phyloP scores from a whole-genome alignment of 2,113 vertebrate genomes.

The Neodontobutis hainanensis region DNA sequence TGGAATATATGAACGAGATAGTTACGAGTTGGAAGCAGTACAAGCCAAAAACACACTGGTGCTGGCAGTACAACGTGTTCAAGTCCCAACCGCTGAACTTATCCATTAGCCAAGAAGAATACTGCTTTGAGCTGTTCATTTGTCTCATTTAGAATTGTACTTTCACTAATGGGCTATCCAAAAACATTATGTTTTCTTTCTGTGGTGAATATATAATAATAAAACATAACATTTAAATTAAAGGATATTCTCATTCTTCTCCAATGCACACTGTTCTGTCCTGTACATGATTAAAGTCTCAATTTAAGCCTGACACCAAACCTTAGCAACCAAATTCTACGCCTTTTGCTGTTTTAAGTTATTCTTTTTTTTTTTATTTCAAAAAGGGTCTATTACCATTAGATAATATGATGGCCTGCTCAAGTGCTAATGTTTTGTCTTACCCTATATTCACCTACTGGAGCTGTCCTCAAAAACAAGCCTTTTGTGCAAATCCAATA shows the following conservation, averaged over 20 bases:
- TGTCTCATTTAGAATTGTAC: conserved; percentile 3
- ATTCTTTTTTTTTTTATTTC: no score
- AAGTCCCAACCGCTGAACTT: not conserved
- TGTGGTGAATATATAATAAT: not conserved
- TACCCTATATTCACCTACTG: conserved; percentile 45
- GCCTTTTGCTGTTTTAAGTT: not conserved
- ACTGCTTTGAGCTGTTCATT: not conserved
- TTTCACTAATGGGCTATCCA: not conserved
- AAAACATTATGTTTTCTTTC: not conserved
- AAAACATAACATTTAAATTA: no score
- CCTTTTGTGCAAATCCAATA: conserved; percentile 66
- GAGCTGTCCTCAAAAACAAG: conserved; percentile 30
- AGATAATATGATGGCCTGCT: not conserved
- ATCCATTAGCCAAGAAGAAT: not conserved
- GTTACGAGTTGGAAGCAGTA: not conserved
- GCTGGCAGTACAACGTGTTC: not conserved
- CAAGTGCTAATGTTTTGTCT: conserved; percentile 18
- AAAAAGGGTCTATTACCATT: conserved; percentile 2
- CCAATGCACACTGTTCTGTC: no score
- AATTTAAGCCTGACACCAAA: no score
- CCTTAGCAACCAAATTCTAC: not conserved
- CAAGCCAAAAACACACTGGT: not conserved
- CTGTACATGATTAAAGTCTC: no score
- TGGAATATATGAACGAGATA: not conserved
- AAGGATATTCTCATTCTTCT: no score